Evolutionary conservation across 1,140 invertebrate species (phyloP), one percentile per base, ranked within the genome.

Genomic region (Drosophila erecta): DNA sequence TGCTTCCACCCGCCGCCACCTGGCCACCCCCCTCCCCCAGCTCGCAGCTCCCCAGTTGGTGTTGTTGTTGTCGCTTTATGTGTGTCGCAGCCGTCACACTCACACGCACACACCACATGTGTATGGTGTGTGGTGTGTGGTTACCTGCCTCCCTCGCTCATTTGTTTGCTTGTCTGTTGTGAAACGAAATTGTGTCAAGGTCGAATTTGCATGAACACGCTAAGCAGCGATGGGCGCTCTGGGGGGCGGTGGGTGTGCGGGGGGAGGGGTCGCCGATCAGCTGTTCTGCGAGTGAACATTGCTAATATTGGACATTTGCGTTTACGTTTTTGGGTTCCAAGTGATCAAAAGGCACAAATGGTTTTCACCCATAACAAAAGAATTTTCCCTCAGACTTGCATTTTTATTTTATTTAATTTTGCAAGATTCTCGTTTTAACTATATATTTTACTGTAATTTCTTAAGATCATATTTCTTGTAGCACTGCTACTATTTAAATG

Each of bases 141-240:
- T 10, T 54, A 51, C 66, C 38, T 75, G 51, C 83, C 81, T 76
- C 78, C 83, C 78, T 70, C 78, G 74, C 78, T 78, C 81, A 65
- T 79, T 76, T 87, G 71, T 87, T 89, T 89, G 83, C 79, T 89
- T 81, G 47, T 87, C 79, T 83, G 84, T 87, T 89, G 76, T 87
- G 83, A 89, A 87, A 89, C 72, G 76, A 73, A 87, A 87, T 87
- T 87, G 83, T 87, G 83, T 87, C 83, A 87, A 87, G 83, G 83
- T 89, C 83, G 72, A 83, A 87, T 87, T 87, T 87, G 85, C 83
- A 87, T 87, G 84, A 87, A 83, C 84, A 89, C 76, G 83, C 76
- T 87, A 87, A 87, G 84, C 84, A 74, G 50, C 38, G 30, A 50
- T 38, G 38, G 66, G 33, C 15, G 66, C 40, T 50, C 38, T 14